Percentiles rank a stretch among this genome's conserved stretches.
Evolutionary conservation across 1,140 invertebrate genomes (phyloP).

Genomic region (Trichogramma pretiosum): DNA sequence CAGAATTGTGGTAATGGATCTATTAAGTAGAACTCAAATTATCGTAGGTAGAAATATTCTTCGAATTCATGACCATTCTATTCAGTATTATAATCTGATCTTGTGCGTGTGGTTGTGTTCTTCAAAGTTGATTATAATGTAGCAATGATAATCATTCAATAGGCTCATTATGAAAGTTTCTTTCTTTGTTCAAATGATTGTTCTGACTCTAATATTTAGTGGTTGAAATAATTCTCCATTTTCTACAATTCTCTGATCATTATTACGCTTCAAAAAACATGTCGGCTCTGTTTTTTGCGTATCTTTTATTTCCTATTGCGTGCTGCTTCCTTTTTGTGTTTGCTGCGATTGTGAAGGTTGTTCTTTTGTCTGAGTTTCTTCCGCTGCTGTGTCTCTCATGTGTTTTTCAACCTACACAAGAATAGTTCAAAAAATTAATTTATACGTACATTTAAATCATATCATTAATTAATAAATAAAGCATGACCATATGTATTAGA

Average conservation of each 20-base stretch:
- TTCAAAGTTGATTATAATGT: slow-evolving; percentile 18
- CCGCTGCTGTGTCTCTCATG: slow-evolving; percentile 46
- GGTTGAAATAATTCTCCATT: slow-evolving; percentile 7
- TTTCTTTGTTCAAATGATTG: too few species aligned
- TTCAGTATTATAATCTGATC: slow-evolving; percentile 23
- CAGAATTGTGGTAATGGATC: slow-evolving; percentile 14
- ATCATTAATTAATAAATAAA: too few species aligned
- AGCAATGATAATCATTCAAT: slow-evolving; percentile 14
- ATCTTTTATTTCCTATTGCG: slow-evolving; percentile 35
- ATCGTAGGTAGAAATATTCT: slow-evolving; percentile 16
- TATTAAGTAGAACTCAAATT: slow-evolving; percentile 16
- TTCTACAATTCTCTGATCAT: slow-evolving; percentile 1
- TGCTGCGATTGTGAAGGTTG: slow-evolving; percentile 30
- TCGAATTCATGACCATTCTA: slow-evolving; percentile 15
- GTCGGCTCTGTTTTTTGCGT: slow-evolving; percentile 20
- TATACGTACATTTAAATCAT: too few species aligned
- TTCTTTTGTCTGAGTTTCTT: slow-evolving; percentile 30
- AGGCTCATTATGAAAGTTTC: slow-evolving; percentile 14
- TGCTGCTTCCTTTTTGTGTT: slow-evolving; percentile 36
- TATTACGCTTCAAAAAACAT: slow-evolving; percentile 14
- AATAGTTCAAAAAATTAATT: slow-evolving; percentile 5
- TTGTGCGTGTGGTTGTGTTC: slow-evolving; percentile 8
- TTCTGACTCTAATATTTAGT: too few species aligned
- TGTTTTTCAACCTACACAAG: slow-evolving; percentile 57
- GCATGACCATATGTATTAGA: too few species aligned